phyloP scores from a whole-genome alignment of 2,797 vertebrate species.

The Merluccius polli region DNA sequence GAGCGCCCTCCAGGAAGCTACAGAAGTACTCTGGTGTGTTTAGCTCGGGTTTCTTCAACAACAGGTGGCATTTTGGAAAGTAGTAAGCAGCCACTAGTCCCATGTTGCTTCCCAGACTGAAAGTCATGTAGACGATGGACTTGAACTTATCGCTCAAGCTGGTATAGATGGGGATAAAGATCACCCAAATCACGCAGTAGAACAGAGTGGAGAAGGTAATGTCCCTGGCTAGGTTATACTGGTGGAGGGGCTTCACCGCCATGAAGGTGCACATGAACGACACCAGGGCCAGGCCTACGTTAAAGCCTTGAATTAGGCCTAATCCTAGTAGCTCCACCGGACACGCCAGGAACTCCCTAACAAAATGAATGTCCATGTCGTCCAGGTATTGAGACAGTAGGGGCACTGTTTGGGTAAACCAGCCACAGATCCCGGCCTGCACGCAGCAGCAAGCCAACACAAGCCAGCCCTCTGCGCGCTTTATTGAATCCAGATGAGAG shows the following conservation, averaged over 20 bases:
- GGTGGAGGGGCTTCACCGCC: slow-evolving; percentile 67
- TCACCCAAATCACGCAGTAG: slow-evolving; percentile 80
- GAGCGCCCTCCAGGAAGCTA: slow-evolving; percentile 58
- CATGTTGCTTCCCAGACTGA: slow-evolving; percentile 67
- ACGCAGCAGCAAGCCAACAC: slow-evolving; percentile 64
- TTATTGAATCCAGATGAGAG: slow-evolving; percentile 53
- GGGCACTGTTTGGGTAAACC: slow-evolving; percentile 50
- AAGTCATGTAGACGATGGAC: slow-evolving; percentile 66
- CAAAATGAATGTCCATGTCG: slow-evolving; percentile 57
- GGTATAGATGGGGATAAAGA: slow-evolving; percentile 78
- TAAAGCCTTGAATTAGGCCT: slow-evolving; percentile 71
- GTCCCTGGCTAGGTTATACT: slow-evolving; percentile 80
- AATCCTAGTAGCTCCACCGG: slow-evolving; percentile 63
- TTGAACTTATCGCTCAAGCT: slow-evolving; percentile 46
- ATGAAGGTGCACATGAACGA: slow-evolving; percentile 90
- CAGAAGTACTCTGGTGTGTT: slow-evolving; percentile 79
- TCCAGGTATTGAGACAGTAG: slow-evolving; percentile 45
- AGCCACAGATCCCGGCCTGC: slow-evolving; percentile 65
- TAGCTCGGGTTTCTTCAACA: slow-evolving; percentile 75
- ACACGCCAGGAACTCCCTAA: slow-evolving; percentile 56
- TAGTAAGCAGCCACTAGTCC: slow-evolving; percentile 75
- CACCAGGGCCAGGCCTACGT: slow-evolving; percentile 64
- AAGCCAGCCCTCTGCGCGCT: slow-evolving; percentile 59
- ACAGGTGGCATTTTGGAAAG: slow-evolving; percentile 82
- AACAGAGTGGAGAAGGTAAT: slow-evolving; percentile 79